Conservation (phyloP, 2,113 vertebrate genomes). For the Pedetes capensis region DNA sequence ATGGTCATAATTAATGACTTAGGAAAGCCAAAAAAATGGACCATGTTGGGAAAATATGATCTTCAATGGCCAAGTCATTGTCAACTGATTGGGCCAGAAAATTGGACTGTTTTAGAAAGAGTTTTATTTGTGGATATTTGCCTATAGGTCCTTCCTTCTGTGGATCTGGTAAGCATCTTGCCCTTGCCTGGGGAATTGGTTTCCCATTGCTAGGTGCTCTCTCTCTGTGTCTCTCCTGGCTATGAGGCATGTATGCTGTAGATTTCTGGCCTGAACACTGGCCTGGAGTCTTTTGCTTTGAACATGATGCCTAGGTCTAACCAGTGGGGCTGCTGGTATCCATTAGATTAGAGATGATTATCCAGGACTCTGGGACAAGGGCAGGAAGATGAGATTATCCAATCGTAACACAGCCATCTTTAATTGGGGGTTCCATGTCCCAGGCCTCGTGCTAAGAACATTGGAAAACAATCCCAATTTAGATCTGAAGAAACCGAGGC, state of each 20-base stretch:
- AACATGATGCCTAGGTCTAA: slow-evolving; percentile 17
- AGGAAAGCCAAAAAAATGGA: slow-evolving; percentile 73
- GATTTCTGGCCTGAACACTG: neutral
- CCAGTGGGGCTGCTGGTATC: slow-evolving; percentile 31
- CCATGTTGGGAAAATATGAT: slow-evolving; percentile 71
- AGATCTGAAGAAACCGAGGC: neutral
- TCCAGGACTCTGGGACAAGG: slow-evolving; percentile 14
- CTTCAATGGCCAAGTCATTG: slow-evolving; percentile 66
- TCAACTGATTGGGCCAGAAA: slow-evolving; percentile 61
- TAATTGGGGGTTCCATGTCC: neutral
- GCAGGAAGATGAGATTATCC: neutral
- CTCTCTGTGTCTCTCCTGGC: neutral
- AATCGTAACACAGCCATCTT: neutral
- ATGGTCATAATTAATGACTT: slow-evolving; percentile 76
- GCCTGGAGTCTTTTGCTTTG: slow-evolving; percentile 47
- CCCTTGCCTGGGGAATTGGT: neutral
- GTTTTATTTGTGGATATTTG: slow-evolving; percentile 50
- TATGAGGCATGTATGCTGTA: slow-evolving; percentile 15
- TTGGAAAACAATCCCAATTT: neutral
- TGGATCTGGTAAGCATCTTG: neutral
- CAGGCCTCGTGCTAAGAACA: slow-evolving; percentile 22
- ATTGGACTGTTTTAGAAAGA: slow-evolving; percentile 57
- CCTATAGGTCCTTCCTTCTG: slow-evolving; percentile 2
- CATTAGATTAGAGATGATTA: slow-evolving; percentile 39
- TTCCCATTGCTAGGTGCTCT: neutral